Percentiles rank a stretch among this genome's conserved stretches.
These are phyloP conservation scores for Rhyzopertha dominica DNA, from an alignment of 1,140 invertebrate genomes.

Conservation along the genomic window DNA sequence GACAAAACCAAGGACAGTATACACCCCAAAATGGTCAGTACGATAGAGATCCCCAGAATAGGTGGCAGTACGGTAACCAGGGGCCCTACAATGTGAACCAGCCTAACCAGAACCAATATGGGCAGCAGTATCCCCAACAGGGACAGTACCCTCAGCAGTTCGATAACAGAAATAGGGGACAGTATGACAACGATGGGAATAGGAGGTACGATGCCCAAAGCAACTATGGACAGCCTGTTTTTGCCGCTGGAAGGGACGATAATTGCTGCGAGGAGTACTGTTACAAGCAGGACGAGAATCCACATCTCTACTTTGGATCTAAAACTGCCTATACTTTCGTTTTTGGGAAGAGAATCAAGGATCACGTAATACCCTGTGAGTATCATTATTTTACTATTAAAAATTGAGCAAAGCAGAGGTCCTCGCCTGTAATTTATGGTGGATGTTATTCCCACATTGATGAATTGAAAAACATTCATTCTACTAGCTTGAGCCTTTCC, in stretches of 20 bases:
- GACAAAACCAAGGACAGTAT: conserved; percentile 12
- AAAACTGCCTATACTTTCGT: conserved; percentile 62
- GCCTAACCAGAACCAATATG: conserved; percentile 7
- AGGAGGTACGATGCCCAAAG: too few species aligned
- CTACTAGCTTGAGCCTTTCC: too few species aligned
- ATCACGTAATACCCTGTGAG: conserved; percentile 54
- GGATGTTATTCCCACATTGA: too few species aligned
- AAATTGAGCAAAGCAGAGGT: too few species aligned
- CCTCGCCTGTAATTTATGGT: too few species aligned
- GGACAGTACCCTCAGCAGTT: too few species aligned
- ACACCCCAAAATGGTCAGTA: conserved; percentile 9
- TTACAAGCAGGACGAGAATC: conserved; percentile 53
- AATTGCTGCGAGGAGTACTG: conserved; percentile 53
- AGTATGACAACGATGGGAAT: conserved; percentile 17
- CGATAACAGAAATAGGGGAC: conserved; percentile 16
- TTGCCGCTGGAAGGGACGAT: conserved; percentile 19
- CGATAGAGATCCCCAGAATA: conserved; percentile 4
- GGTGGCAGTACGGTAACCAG: conserved; percentile 1
- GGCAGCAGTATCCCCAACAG: too few species aligned
- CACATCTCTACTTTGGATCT: conserved; percentile 55
- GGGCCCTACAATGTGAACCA: conserved; percentile 3
- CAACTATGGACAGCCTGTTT: too few species aligned
- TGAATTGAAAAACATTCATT: too few species aligned
- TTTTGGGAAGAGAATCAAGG: conserved; percentile 48
- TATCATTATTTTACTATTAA: conserved; percentile 14